These are phyloP conservation scores for Heliothis virescens DNA, from an alignment of 1,140 invertebrate species.

Conservation along the genomic window DNA sequence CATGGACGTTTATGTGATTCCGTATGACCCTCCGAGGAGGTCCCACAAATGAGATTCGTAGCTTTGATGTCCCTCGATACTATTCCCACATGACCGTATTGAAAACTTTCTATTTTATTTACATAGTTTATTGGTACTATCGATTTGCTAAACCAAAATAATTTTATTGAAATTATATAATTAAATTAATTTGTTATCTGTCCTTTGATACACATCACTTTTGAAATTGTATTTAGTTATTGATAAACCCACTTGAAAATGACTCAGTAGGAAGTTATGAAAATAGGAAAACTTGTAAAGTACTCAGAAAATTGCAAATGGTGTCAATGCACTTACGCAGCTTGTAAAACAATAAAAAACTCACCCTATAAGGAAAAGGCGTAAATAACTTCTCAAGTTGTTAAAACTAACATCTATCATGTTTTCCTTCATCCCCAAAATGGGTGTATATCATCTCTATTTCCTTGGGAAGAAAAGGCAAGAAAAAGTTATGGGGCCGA, in stretches of 20 bases:
- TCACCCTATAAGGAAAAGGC: not conserved
- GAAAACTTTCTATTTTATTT: conserved; percentile 8
- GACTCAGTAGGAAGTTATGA: not conserved
- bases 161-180: conserved; percentile 3
- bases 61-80: conserved; percentile 3
- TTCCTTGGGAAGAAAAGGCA: not conserved
- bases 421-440: conserved; percentile 5
- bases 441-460: not conserved
- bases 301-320: not conserved
- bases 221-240: not conserved
- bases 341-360: conserved; percentile 1
- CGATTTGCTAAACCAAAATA: not conserved
- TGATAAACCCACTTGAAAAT: not conserved
- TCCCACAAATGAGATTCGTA: not conserved
- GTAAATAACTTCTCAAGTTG: not conserved
- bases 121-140: not conserved
- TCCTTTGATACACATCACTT: not conserved
- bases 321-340: not conserved
- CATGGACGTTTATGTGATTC: conserved; percentile 17
- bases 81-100: conserved; percentile 4
- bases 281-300: no score
- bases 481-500: not conserved
- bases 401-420: conserved; percentile 11
- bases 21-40: conserved; percentile 5
- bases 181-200: not conserved